Evolutionary conservation across 2,888 invertebrate genomes (phyloP).

Genomic region (Noctua janthina): DNA sequence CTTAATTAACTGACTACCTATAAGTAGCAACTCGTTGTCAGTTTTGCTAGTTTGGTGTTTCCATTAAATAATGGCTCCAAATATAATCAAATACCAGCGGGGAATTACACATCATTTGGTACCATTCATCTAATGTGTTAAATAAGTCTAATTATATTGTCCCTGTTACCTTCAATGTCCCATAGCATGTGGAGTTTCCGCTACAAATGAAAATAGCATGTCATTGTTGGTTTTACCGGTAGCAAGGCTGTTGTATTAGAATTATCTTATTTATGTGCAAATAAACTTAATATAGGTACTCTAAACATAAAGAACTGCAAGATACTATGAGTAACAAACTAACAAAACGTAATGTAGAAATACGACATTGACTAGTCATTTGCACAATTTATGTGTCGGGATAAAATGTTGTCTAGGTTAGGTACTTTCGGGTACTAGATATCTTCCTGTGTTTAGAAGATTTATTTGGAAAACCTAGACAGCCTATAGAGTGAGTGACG

Average conservation of each 20-base stretch:
- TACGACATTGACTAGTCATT: conserved; percentile 30
- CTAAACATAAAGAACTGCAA: conserved; percentile 13
- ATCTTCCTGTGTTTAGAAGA: background rate
- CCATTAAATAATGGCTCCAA: background rate
- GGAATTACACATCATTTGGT: conserved; percentile 22
- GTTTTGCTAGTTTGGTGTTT: background rate
- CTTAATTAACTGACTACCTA: background rate
- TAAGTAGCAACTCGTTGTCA: background rate
- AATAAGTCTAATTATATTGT: conserved; percentile 53
- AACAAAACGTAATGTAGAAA: conserved; percentile 12
- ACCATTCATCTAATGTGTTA: conserved; percentile 31
- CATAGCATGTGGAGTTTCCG: conserved; percentile 22
- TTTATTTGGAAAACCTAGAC: background rate
- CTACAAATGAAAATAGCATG: conserved; percentile 17
- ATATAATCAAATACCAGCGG: background rate
- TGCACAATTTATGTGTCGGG: background rate
- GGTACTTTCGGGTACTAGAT: background rate
- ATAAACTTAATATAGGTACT: conserved; percentile 25
- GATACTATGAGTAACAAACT: conserved; percentile 14
- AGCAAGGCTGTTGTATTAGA: conserved; percentile 14
- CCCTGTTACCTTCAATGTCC: conserved; percentile 29
- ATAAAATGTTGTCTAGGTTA: background rate
- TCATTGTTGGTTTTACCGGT: conserved; percentile 39
- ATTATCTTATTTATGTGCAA: conserved; percentile 25
- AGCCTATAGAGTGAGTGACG: background rate